Evolutionary conservation across 23 tunicate species (phyloP), one percentile per base, ranked within the genome.

Genomic region (Oikopleura dioica): DNA sequence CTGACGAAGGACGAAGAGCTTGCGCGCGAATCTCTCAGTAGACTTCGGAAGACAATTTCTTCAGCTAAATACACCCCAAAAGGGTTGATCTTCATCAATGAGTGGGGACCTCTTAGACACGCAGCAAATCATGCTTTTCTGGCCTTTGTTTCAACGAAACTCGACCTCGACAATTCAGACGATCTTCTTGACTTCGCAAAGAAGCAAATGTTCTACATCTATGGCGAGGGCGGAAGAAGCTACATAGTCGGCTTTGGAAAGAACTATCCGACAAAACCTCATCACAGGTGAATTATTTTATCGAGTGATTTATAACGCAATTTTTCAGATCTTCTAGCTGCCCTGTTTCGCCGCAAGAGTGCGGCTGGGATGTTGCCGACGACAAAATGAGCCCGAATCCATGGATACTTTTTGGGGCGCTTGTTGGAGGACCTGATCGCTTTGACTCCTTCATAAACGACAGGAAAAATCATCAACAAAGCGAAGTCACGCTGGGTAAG

Each of bases 261-360:
- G 30, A 81, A 76, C 37, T 51, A 87, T 28, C 99, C 99, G 24
- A 59, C 77, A 69, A 69, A 79, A 37, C 86, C 99, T 0, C 95
- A 94, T 79, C 99, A 94, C 75, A 59, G 96, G n/a, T n/a, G n/a
- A n/a, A n/a, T n/a, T n/a, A n/a, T n/a, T n/a, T n/a, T n/a, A n/a
- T n/a, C n/a, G n/a, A n/a, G n/a, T n/a, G n/a, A n/a, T n/a, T n/a
- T n/a, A n/a, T n/a, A n/a, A n/a, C n/a, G n/a, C n/a, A n/a, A n/a
- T n/a, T n/a, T n/a, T n/a, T n/a, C n/a, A 84, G 95, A 80, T 69
- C 84, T 58, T 86, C 95, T 63, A 83, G 88, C n/a, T 94, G 99
- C 63, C 99, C 99, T 0, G 36, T 50, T 9, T 68, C 82, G 0
- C 88, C 85, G 4, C 76, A 35, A 33, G 69, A 76, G 2, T 94